Conservation (phyloP, 2,113 vertebrate species). For the Paramormyrops kingsleyae region DNA sequence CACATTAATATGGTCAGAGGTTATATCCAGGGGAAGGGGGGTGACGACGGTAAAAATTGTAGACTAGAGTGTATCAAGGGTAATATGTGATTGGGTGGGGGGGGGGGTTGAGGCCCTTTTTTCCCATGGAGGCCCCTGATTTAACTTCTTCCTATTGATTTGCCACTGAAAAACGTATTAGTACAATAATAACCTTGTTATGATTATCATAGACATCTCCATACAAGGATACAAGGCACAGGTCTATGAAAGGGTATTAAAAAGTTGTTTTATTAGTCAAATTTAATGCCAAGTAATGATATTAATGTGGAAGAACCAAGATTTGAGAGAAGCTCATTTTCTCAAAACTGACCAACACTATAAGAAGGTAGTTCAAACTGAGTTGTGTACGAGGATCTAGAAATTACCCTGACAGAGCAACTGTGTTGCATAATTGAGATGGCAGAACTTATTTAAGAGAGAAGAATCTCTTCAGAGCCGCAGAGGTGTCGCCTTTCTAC, state of each 20-base stretch:
- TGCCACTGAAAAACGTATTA: not conserved
- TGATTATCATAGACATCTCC: not conserved
- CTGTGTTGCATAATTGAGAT: not conserved
- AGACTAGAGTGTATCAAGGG: not conserved
- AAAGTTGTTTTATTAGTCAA: not conserved
- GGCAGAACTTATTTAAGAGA: not conserved
- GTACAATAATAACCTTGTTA: not conserved
- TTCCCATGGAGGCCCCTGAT: not conserved
- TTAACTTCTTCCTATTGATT: not conserved
- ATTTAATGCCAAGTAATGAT: not conserved
- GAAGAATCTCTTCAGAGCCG: not conserved
- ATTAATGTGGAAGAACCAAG: not conserved
- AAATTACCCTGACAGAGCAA: not conserved
- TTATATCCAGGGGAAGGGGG: not conserved
- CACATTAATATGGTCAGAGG: not conserved
- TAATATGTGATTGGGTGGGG: not conserved
- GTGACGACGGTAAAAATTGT: not conserved
- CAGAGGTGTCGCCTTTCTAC: not conserved
- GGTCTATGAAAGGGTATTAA: not conserved
- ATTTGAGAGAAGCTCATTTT: not conserved
- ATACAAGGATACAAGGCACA: not conserved
- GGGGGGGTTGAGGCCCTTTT: not conserved
- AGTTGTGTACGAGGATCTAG: not conserved
- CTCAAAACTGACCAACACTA: not conserved
- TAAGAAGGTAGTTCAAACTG: not conserved